These are phyloP conservation scores for Leptoclinus maculatus DNA, from an alignment of 2,797 vertebrate genomes.

Conservation along the genomic window DNA sequence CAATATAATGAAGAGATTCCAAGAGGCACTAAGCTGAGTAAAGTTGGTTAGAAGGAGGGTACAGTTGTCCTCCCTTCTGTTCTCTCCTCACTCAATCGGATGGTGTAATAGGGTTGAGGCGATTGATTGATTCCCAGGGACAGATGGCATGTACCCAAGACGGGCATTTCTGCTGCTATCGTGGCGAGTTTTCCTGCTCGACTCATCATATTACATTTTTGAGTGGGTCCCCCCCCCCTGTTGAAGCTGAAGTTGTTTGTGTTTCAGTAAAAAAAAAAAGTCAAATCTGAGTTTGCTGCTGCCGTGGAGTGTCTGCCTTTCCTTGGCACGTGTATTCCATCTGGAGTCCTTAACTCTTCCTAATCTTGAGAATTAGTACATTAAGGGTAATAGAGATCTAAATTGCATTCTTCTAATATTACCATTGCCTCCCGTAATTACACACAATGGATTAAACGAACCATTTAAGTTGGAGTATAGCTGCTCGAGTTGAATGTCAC, in stretches of 20 bases:
- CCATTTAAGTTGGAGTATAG: slow-evolving; percentile 60
- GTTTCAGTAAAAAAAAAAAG: not conserved
- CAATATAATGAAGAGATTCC: slow-evolving; percentile 12
- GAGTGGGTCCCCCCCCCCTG: slow-evolving; percentile 5
- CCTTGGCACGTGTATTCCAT: slow-evolving; percentile 64
- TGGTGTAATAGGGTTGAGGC: slow-evolving; percentile 44
- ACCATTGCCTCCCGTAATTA: slow-evolving; percentile 72
- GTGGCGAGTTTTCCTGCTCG: slow-evolving; percentile 48
- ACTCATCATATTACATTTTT: slow-evolving; percentile 42
- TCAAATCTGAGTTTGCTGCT: slow-evolving; percentile 14
- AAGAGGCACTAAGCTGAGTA: slow-evolving; percentile 39
- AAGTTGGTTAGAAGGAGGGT: slow-evolving; percentile 58
- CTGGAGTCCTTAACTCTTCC: slow-evolving; percentile 66
- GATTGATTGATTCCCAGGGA: slow-evolving; percentile 69
- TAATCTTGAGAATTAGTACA: slow-evolving; percentile 73
- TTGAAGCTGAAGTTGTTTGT: not conserved
- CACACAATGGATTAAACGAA: slow-evolving; percentile 74
- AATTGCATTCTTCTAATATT: slow-evolving; percentile 77
- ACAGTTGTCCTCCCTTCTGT: slow-evolving; percentile 45
- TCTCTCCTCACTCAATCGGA: slow-evolving; percentile 39
- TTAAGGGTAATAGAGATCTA: slow-evolving; percentile 74
- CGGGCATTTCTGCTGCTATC: slow-evolving; percentile 52
- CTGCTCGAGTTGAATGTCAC: slow-evolving; percentile 76
- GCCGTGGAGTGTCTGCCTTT: slow-evolving; percentile 6
- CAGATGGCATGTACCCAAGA: slow-evolving; percentile 71